These are phyloP conservation scores for Cygnus olor DNA, from an alignment of 2,797 vertebrate genomes.

Conservation along the genomic window DNA sequence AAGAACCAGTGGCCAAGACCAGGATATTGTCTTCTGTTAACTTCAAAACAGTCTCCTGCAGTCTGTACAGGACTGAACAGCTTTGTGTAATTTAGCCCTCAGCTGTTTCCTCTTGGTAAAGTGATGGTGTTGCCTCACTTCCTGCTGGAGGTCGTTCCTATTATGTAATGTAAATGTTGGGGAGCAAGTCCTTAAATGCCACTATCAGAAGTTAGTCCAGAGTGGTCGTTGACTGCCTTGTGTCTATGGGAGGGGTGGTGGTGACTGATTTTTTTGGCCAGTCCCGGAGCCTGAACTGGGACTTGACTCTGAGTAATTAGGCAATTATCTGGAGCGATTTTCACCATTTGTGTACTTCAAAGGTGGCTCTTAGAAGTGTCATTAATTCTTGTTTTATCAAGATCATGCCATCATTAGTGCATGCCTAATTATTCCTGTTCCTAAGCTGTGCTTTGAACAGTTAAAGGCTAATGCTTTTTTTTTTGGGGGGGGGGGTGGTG, in stretches of 20 bases:
- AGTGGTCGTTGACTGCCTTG: neutral
- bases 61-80: slow-evolving; percentile 16
- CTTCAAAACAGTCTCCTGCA: slow-evolving; percentile 45
- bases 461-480: neutral
- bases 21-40: slow-evolving; percentile 57
- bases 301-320: neutral
- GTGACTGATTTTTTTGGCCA: neutral
- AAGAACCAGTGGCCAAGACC: slow-evolving; percentile 21
- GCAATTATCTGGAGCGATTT: slow-evolving; percentile 12
- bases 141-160: neutral
- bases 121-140: slow-evolving; percentile 34
- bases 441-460: slow-evolving; percentile 34
- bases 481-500: neutral
- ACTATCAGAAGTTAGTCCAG: slow-evolving; percentile 5
- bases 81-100: slow-evolving; percentile 50
- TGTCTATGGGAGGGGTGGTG: neutral
- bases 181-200: slow-evolving; percentile 12
- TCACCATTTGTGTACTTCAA: slow-evolving; percentile 47
- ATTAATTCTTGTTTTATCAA: slow-evolving; percentile 60
- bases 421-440: slow-evolving; percentile 46
- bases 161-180: neutral
- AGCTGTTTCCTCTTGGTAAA: slow-evolving; percentile 53
- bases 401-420: slow-evolving; percentile 37
- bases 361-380: slow-evolving; percentile 54
- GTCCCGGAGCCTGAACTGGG: neutral